These are phyloP conservation scores for Lophius piscatorius DNA, from an alignment of 2,113 vertebrate genomes.

Conservation along the genomic window DNA sequence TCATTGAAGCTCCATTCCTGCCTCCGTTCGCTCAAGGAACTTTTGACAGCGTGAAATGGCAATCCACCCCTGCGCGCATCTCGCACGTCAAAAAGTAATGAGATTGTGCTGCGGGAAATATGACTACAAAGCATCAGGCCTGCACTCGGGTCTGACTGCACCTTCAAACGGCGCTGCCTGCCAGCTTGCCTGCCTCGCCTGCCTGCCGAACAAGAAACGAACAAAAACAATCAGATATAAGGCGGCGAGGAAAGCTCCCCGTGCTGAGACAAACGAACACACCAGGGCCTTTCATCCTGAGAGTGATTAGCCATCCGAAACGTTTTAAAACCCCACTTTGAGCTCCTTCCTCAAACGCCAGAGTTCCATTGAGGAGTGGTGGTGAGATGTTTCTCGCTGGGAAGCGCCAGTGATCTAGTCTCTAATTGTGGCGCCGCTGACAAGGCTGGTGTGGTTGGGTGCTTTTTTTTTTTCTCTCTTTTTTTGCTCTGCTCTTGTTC, in stretches of 20 bases:
- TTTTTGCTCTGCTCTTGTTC: slow-evolving; percentile 66
- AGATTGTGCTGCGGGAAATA: slow-evolving; percentile 80
- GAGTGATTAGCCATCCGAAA: slow-evolving; percentile 78
- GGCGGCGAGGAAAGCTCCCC: slow-evolving; percentile 72
- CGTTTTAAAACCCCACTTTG: slow-evolving; percentile 72
- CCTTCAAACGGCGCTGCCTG: slow-evolving; percentile 76
- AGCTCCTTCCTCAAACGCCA: slow-evolving; percentile 73
- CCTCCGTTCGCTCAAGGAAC: slow-evolving; percentile 65
- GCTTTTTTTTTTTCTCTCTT: slow-evolving; percentile 65
- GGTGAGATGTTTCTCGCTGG: slow-evolving; percentile 67
- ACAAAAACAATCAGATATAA: slow-evolving; percentile 79
- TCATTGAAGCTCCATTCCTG: slow-evolving; percentile 74
- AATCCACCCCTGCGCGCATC: slow-evolving; percentile 73
- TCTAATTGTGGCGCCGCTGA: slow-evolving; percentile 76
- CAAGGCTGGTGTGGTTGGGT: slow-evolving; percentile 68
- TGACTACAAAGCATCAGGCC: slow-evolving; percentile 78
- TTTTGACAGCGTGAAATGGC: slow-evolving; percentile 78
- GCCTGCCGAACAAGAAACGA: slow-evolving; percentile 69
- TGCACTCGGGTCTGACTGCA: slow-evolving; percentile 73
- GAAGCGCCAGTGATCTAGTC: slow-evolving; percentile 73
- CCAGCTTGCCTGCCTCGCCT: slow-evolving; percentile 68
- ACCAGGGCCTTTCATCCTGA: slow-evolving; percentile 75
- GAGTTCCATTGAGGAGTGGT: slow-evolving; percentile 65
- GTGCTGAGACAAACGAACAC: slow-evolving; percentile 68
- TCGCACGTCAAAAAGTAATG: slow-evolving; percentile 79